Base-by-base conservation (phyloP, 1,140 invertebrate genomes). In the Pachyrhynchus sulphureomaculatus region DNA sequence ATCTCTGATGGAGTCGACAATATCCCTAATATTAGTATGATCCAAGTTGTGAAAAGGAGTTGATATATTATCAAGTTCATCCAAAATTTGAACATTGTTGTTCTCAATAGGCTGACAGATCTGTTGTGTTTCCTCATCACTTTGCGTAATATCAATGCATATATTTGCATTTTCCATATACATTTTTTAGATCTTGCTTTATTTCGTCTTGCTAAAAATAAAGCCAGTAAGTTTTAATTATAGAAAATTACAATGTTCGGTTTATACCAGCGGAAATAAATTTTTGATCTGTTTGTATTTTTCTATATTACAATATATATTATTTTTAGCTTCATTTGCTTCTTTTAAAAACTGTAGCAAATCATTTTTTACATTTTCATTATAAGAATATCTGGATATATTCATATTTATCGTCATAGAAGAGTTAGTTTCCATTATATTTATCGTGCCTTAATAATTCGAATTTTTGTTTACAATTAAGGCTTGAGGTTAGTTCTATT, bases 1-100 rank as follows among this genome's bases (percentile, higher is more conserved):
- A 42, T 62, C 64, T 18, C 39, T 66, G 20, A 66, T 53, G 13
- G 33, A 24, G 15, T 66, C 47, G 17, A 51, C 18, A 13, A 61
- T 17, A 26, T 64, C 54, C n/a, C 53, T 15, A 15, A 45, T 21
- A 4, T 53, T 21, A 6, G 42, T 20, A 3, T 45, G 24, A 26
- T 26, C 8, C 24, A 26, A 23, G 10, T 17, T 24, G 48, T 56
- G 37, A 10, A 45, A 17, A 23, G 15, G 15, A 39, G 10, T 34
- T 26, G 23, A 4, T 33, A 8, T 37, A 10, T 29, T 12, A 18
- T 57, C 23, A n/a, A 42, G 6, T 51, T 9, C 39, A 4, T 32
- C 3, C 8, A 8, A 4, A 26, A 45, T 20, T 8, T 29, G 21
- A 23, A 24, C 1, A 53, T 34, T 26, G n/a, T 20, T n/a, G 4